Evolutionary conservation across 1,140 invertebrate genomes (phyloP).

Genomic region (Conopomorpha cramerella): DNA sequence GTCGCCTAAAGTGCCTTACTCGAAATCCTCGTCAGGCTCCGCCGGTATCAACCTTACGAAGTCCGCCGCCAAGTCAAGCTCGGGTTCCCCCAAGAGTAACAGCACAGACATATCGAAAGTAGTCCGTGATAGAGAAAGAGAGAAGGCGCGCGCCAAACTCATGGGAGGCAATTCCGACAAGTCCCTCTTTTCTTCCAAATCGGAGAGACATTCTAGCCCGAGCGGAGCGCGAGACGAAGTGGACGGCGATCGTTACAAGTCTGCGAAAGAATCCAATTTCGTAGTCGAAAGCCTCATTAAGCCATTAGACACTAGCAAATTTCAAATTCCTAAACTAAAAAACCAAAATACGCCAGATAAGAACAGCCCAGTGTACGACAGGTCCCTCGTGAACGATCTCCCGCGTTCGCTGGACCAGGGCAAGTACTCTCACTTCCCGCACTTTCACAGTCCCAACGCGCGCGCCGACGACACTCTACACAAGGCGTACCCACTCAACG

Average conservation of each 20-base stretch:
- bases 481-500: slow-evolving; percentile 43
- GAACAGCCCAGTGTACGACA: slow-evolving; percentile 36
- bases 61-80: slow-evolving; percentile 52
- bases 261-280: slow-evolving; percentile 62
- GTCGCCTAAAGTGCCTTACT: slow-evolving; percentile 59
- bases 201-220: slow-evolving; percentile 68
- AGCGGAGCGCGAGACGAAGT: slow-evolving; percentile 64
- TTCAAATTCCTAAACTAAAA: slow-evolving; percentile 81
- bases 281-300: slow-evolving; percentile 77
- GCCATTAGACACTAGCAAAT: slow-evolving; percentile 77
- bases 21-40: slow-evolving; percentile 63
- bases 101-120: slow-evolving; percentile 50
- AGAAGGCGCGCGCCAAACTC: slow-evolving; percentile 50
- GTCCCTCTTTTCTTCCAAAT: slow-evolving; percentile 69
- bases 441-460: slow-evolving; percentile 33
- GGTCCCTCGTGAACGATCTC: slow-evolving; percentile 49
- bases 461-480: slow-evolving; percentile 30
- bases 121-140: slow-evolving; percentile 43
- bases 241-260: slow-evolving; percentile 62
- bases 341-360: slow-evolving; percentile 50
- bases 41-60: slow-evolving; percentile 57
- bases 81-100: slow-evolving; percentile 54
- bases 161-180: slow-evolving; percentile 63
- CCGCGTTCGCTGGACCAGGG: slow-evolving; percentile 32
- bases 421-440: slow-evolving; percentile 43